A percentile compares a stretch with the other conserved stretches of the same genome.
These are phyloP conservation scores for Pelosia muscerda DNA, from an alignment of 2,888 invertebrate species.

Conservation along the genomic window DNA sequence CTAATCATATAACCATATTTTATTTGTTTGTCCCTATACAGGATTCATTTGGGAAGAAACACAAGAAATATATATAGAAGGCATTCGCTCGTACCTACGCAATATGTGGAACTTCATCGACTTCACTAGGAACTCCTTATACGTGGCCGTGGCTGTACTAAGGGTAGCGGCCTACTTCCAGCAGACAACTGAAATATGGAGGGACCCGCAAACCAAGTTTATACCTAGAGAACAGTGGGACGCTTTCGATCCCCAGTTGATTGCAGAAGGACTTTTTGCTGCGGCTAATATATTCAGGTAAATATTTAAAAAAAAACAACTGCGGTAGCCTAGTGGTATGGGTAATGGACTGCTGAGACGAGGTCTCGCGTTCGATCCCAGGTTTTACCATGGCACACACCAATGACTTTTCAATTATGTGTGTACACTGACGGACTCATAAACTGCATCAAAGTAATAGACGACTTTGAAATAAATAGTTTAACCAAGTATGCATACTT, in stretches of 20 bases:
- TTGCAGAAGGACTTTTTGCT: constrained; percentile 97
- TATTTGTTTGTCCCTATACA: constrained; percentile 55
- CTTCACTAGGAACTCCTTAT: constrained; percentile 95
- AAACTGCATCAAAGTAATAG: no score
- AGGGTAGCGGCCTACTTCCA: constrained; percentile 91
- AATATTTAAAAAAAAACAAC: constrained; percentile 5
- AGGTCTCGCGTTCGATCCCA: no score
- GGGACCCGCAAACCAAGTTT: constrained; percentile 90
- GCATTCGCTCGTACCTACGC: constrained; percentile 94
- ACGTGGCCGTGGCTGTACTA: constrained; percentile 90
- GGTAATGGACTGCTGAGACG: no score
- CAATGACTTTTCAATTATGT: no score
- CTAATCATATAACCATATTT: no score
- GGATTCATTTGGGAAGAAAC: constrained; percentile 97
- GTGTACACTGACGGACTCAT: no score
- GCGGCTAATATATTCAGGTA: constrained; percentile 97
- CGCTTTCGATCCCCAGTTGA: constrained; percentile 96
- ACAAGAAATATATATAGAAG: constrained; percentile 95
- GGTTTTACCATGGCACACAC: no score
- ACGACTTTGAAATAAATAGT: no score
- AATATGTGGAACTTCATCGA: constrained; percentile 99
- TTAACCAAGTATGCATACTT: no score
- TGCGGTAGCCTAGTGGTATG: no score
- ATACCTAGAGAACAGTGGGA: constrained; percentile 96
- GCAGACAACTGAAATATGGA: constrained; percentile 89